Conservation (phyloP, 2,113 vertebrate genomes). For the Oenanthe oenanthe region DNA sequence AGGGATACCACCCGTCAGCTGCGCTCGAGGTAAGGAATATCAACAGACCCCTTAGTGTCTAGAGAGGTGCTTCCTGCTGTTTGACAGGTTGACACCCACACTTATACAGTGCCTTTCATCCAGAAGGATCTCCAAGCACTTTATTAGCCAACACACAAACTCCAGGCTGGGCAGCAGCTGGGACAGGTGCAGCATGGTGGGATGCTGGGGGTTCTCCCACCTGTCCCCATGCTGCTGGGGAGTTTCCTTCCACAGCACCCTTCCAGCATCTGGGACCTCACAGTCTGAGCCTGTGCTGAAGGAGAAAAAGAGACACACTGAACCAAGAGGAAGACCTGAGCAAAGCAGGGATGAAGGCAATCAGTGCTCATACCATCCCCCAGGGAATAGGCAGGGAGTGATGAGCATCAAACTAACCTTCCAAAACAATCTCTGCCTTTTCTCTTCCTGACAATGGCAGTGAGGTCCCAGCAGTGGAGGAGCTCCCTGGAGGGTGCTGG, state of each 20-base stretch:
- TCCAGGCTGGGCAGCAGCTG: background rate
- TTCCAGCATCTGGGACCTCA: background rate
- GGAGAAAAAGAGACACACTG: background rate
- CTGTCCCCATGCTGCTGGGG: background rate
- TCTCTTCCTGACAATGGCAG: accelerated
- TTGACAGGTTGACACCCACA: background rate
- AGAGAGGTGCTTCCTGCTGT: slow-evolving; percentile 8
- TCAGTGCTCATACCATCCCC: background rate
- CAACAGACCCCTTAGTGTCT: background rate
- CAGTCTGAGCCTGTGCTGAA: background rate
- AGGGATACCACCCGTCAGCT: background rate
- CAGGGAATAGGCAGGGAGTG: background rate
- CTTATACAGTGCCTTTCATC: slow-evolving; percentile 65
- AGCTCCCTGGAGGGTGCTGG: accelerated
- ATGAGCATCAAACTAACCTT: background rate
- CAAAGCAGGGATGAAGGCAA: background rate
- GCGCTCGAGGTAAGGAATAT: background rate
- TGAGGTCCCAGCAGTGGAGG: background rate
- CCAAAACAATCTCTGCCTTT: background rate
- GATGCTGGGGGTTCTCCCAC: background rate
- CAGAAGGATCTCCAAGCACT: slow-evolving; percentile 68
- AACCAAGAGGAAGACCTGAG: background rate
- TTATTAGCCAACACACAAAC: slow-evolving; percentile 10
- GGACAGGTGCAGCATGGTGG: background rate
- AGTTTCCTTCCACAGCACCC: background rate